Evolutionary conservation across 2,888 invertebrate genomes (phyloP).

Genomic region (Apamea crenata): DNA sequence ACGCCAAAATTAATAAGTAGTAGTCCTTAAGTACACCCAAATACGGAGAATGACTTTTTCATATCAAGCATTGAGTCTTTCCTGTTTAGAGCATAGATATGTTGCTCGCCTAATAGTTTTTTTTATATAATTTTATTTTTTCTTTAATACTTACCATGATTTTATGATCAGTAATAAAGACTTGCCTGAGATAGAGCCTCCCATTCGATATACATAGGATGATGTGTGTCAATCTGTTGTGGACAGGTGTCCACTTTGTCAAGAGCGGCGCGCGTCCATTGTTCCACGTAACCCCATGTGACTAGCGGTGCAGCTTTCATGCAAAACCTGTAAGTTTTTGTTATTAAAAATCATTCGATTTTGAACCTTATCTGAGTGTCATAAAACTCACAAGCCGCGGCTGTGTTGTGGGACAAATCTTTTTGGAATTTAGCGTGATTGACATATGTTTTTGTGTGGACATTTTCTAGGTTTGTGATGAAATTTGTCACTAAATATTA

Average conservation of each 20-base stretch:
- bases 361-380: not conserved
- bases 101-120: not conserved
- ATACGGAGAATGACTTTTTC: not conserved
- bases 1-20: not conserved
- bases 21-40: not conserved
- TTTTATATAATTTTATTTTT: not conserved
- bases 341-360: not conserved
- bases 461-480: not conserved
- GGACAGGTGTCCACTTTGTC: constrained; percentile 90
- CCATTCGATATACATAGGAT: constrained; percentile 95
- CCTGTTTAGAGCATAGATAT: not conserved
- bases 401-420: not conserved
- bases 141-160: not conserved
- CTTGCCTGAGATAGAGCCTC: constrained; percentile 92
- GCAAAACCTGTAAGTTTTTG: constrained; percentile 90
- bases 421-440: too few species aligned
- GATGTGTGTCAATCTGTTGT: constrained; percentile 82
- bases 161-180: not conserved
- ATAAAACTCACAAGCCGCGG: not conserved
- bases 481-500: not conserved
- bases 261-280: constrained; percentile 94
- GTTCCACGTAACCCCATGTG: constrained; percentile 95
- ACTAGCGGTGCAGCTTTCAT: constrained; percentile 95
- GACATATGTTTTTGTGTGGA: not conserved
- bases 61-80: not conserved